phyloP scores from a whole-genome alignment of 2,888 invertebrate genomes.

The Hanleya hanleyi region DNA sequence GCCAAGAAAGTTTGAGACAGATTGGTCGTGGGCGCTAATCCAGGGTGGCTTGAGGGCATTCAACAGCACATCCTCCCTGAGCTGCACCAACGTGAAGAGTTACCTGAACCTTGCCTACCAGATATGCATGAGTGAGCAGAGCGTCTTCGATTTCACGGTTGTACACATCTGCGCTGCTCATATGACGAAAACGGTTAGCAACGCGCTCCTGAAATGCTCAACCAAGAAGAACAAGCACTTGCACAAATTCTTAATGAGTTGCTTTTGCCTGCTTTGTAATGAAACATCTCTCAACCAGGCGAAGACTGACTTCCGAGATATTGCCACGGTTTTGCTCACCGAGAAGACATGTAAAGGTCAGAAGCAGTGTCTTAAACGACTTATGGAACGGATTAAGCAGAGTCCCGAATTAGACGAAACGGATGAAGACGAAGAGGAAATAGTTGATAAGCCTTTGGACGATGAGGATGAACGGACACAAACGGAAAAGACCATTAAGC shows the following conservation, averaged over 20 bases:
- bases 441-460: too few species aligned
- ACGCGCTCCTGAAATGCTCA: background rate
- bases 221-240: background rate
- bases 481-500: background rate
- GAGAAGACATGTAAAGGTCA: too few species aligned
- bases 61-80: background rate
- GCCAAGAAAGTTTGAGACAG: conserved; percentile 1
- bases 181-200: conserved; percentile 3
- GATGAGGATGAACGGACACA: background rate
- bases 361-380: background rate
- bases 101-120: background rate
- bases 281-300: background rate
- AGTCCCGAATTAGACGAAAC: background rate
- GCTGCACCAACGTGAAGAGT: background rate
- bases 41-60: background rate
- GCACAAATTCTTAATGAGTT: background rate
- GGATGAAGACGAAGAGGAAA: background rate
- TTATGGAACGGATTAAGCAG: background rate
- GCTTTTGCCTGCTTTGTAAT: background rate
- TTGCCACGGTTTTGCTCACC: background rate
- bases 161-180: conserved; percentile 4
- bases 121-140: background rate
- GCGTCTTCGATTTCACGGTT: background rate
- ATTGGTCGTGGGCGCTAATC: conserved; percentile 11
- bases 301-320: background rate